Percentiles rank a stretch among this genome's conserved stretches.
Evolutionary conservation across 37 sponge, comb jelly and placozoan genomes (phyloP).

Genomic region (Chondrosia reniformis): DNA sequence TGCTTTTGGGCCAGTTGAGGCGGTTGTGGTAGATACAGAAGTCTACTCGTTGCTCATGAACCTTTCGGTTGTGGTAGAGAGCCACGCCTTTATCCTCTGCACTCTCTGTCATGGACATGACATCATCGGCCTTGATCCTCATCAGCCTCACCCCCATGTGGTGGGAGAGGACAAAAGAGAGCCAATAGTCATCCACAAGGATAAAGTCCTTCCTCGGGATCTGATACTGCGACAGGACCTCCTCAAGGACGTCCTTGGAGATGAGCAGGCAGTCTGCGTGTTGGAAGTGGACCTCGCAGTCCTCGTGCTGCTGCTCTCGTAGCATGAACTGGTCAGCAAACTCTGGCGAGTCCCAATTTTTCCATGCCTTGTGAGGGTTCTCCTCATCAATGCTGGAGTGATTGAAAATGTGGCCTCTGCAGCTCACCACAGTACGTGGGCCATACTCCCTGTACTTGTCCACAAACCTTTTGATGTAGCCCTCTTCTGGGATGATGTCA

Average conservation of each 20-base stretch:
- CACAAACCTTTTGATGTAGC: slow-evolving; percentile 43
- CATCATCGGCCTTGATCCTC: slow-evolving; percentile 47
- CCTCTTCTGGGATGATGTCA: slow-evolving; percentile 40
- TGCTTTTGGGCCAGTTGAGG: slow-evolving; percentile 51
- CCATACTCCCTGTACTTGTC: slow-evolving; percentile 50
- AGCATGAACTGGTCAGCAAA: slow-evolving; percentile 16
- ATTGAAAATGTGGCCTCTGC: slow-evolving; percentile 56
- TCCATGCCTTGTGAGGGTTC: slow-evolving; percentile 47
- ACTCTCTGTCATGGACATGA: slow-evolving; percentile 24
- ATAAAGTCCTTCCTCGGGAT: slow-evolving; percentile 47
- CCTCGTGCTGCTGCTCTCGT: background rate
- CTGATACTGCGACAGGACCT: slow-evolving; percentile 16
- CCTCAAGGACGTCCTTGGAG: slow-evolving; percentile 28
- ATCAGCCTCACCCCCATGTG: slow-evolving; percentile 39
- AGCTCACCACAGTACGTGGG: slow-evolving; percentile 42
- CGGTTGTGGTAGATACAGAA: slow-evolving; percentile 60
- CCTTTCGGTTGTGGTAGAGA: slow-evolving; percentile 41
- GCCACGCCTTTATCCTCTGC: slow-evolving; percentile 40
- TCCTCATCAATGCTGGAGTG: slow-evolving; percentile 36
- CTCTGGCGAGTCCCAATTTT: slow-evolving; percentile 20
- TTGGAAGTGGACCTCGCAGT: slow-evolving; percentile 49
- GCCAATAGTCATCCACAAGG: slow-evolving; percentile 67
- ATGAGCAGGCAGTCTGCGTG: slow-evolving; percentile 65
- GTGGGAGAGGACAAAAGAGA: slow-evolving; percentile 68
- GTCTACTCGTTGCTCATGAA: slow-evolving; percentile 45